Base-by-base conservation (phyloP, 2,797 vertebrate species). In the Spizella passerina region DNA sequence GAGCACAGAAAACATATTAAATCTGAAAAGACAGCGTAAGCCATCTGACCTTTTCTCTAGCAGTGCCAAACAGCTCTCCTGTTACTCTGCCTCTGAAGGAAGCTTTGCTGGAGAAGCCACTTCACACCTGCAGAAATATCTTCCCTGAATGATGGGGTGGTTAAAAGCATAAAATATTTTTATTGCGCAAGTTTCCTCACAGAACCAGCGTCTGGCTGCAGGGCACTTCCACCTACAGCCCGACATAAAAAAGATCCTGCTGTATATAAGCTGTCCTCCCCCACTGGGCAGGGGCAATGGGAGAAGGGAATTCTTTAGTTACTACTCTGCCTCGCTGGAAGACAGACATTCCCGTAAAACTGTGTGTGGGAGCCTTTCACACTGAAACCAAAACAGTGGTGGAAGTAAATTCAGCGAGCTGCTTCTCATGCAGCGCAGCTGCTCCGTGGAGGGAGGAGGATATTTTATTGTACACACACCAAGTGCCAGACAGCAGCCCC, bases 311-410 rank as follows among this genome's bases (percentile, higher is more conserved):
- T 92, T 97, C 91, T 96, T 93, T 94, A 87, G 88, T 91, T 92
- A 94, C 95, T 79, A 70, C 64, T 73, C 73, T 92, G 91, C 82
- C 88, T 94, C 69, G 64, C 90, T 97, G 88, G 86, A 92, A 90
- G 94, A 93, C 83, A 96, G 95, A 93, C 88, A 72, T 94, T 86
- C 89, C 83, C 32, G 72, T 93, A 92, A 95, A 97, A 86, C 90
- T 63, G 61, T 96, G 94, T 95, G 97, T 97, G 96, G 96, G 96
- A 96, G 90, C 84, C 47, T 92, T 97, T 97, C 95, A 90, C 94
- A 96, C 92, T 65, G 71, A 97, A 96, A 96, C 52, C 84, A 96
- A 97, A 95, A 97, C 93, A 92, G 95, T 94, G 83, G 88, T 95
- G 92, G 86, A 95, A 97, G 95, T 77, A 92, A 97, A 97, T 96